Base-by-base conservation (phyloP, 2,888 invertebrate genomes). In the Phyto melanocephala region DNA sequence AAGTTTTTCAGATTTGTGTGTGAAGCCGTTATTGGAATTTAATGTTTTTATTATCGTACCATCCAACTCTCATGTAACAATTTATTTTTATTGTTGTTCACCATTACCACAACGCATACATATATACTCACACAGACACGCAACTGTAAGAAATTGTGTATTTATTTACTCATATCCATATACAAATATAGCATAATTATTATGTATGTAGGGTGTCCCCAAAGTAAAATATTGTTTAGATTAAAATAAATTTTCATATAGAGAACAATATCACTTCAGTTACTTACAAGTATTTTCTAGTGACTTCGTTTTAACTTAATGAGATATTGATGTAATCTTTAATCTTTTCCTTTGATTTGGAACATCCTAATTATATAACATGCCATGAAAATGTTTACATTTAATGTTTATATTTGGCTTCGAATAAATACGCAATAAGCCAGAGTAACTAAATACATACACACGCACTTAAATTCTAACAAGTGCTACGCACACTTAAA, bases 381-480 rank as follows among this genome's bases (percentile, higher is more conserved):
- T 5, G 40, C 60, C 54, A 56, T 56, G 56, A 65, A 56, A 45
- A 33, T 63, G 22, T 74, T 70, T 63, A 70, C 47, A 58, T 75
- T 68, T 65, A 70, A 70, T 70, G 65, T 76, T 76, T 65, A 33
- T 54, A 22, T 76, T 58, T 22, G 63, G 71, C n/a, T 60, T 22
- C 58, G 56, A 70, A 80, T 63, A 80, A 70, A 70, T 56, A 70
- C 11, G 56, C 67, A 76, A 70, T 65, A 70, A 52, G 52, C 42
- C 42, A 65, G 3, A 58, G 63, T 50, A 63, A 70, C 40, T 62
- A 45, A 56, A 35, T 60, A 50, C 13, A 7, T 42, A 5, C 7
- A 15, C 20, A 33, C 20, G 15, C 50, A 28, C 17, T 10, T 52
- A 17, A 24, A 52, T 33, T 40, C 22, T 28, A 33, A 45, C 15